Conservation (phyloP, 2,888 invertebrate species). For the Drymonia ruficornis region DNA sequence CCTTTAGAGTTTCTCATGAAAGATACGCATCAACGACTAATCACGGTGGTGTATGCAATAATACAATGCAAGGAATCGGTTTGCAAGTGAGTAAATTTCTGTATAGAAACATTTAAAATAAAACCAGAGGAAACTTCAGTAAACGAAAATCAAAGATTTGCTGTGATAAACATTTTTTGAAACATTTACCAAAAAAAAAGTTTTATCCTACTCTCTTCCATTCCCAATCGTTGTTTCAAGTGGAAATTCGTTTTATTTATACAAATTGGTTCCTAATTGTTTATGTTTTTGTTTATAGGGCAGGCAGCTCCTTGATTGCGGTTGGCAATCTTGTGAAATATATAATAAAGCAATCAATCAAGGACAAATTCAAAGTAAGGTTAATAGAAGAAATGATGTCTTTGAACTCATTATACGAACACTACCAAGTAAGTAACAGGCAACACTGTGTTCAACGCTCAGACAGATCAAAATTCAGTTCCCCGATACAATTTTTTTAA, state of each 20-base stretch:
- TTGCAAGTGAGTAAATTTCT: constrained; percentile 50
- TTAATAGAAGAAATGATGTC: constrained; percentile 74
- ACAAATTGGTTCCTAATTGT: too few relatives aligned
- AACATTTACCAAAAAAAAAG: too few relatives aligned
- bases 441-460: too few relatives aligned
- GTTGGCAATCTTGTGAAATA: constrained; percentile 62
- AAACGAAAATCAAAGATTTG: too few relatives aligned
- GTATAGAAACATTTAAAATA: too few relatives aligned
- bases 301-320: constrained; percentile 59
- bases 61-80: constrained; percentile 68
- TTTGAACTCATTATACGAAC: constrained; percentile 64
- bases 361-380: constrained; percentile 63
- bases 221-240: too few relatives aligned
- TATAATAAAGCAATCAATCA: constrained; percentile 54
- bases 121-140: too few relatives aligned
- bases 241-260: too few relatives aligned
- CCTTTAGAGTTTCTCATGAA: constrained; percentile 89
- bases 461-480: not conserved
- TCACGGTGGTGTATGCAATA: constrained; percentile 74
- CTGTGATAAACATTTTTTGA: too few relatives aligned
- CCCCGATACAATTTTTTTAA: too few relatives aligned
- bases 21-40: constrained; percentile 88
- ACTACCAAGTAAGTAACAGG: constrained; percentile 61
- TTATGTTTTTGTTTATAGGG: constrained; percentile 48
- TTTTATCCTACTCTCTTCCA: too few relatives aligned